These are phyloP conservation scores for Nyctereutes procyonoides DNA, from an alignment of 2,113 vertebrate species.

Conservation along the genomic window DNA sequence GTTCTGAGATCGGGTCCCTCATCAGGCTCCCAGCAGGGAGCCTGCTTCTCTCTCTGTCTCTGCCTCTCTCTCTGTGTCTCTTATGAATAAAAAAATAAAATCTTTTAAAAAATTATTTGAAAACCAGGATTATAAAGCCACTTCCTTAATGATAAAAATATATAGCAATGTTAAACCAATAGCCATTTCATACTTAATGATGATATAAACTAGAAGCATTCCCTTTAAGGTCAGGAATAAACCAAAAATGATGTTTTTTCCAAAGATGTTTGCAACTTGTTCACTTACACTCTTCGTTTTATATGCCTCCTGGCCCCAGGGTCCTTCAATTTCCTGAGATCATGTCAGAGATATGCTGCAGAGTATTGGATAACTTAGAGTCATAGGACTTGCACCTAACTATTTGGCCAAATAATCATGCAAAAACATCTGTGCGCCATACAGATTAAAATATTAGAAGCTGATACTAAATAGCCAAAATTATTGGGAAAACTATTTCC, in stretches of 20 bases:
- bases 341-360: neutral
- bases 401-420: neutral
- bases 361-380: neutral
- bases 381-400: neutral
- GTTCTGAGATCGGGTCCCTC: too few relatives aligned
- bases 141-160: constrained; percentile 8
- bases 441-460: neutral
- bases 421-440: neutral
- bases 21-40: too few relatives aligned
- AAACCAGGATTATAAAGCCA: neutral
- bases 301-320: neutral
- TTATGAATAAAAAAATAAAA: too few relatives aligned
- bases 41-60: too few relatives aligned
- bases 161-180: neutral
- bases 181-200: neutral
- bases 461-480: neutral
- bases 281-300: neutral
- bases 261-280: neutral
- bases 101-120: neutral
- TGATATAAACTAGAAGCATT: neutral
- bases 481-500: neutral
- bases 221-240: neutral
- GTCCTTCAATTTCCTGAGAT: neutral
- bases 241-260: neutral
- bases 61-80: too few relatives aligned